Evolutionary conservation across 2,888 invertebrate genomes (phyloP), one percentile per base, ranked within the genome.

Genomic region (Rotaria sp.): DNA sequence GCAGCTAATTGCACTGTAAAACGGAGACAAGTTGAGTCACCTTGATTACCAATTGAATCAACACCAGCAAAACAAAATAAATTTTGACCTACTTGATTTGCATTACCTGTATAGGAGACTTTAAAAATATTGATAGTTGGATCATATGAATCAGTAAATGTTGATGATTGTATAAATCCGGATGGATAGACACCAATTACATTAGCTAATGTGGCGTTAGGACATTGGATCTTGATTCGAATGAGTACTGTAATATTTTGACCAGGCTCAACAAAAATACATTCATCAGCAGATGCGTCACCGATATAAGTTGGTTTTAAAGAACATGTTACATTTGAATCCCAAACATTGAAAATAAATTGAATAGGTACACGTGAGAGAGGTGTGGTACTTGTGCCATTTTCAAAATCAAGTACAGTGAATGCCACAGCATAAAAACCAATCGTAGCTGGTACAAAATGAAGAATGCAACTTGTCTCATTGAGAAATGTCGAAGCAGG

Each of bases 341-440:
- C 38, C 75, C 75, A 75, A 75, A 75, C 41, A 75, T 75, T 21
- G 21, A 75, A 75, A 26, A 41, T 21, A 75, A 75, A 41, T 41
- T 75, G 75, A 41, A 75, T 26, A 26, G 75, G 75, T 24, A 75
- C 75, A 75, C 41, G 75, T 26, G 75, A 75, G 24, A 75, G 41
- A 24, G 38, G 75, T 24, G 10, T 2, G 1, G 26, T 75, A 41
- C 41, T 75, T 75, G 75, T 41, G 2, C 24, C 38, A 2, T 21
- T 26, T 75, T 75, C 75, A 41, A 38, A 75, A 75, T 75, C 75
- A 24, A 75, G 24, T 10, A 75, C 41, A 21, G 75, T 75, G 1
- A 75, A 75, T 38, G 75, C 75, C 10, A 75, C 5, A 18, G 75
- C 75, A 41, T 75, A 75, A 26, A 8, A 75, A 26, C 75, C 75